Percentiles rank a stretch among this genome's conserved stretches.
Conservation (phyloP, 2,113 vertebrate genomes). For the Pogonocichla stellata region DNA sequence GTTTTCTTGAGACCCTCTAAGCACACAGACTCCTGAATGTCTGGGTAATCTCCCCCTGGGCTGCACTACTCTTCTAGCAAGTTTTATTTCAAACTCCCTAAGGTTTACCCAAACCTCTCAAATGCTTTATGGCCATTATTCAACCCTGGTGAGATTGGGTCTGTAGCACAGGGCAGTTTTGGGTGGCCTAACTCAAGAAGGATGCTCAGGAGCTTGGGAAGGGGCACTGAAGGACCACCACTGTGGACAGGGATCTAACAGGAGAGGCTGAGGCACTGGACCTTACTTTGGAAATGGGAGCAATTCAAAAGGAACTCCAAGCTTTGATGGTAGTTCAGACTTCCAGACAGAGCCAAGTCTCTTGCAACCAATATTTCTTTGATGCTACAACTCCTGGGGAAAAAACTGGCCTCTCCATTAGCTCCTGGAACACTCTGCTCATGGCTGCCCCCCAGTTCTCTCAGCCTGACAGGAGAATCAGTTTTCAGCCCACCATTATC, state of each 20-base stretch:
- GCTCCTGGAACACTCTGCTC: background rate
- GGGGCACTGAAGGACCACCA: background rate
- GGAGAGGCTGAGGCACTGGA: background rate
- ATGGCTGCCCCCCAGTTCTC: background rate
- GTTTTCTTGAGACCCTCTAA: background rate
- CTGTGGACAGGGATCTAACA: background rate
- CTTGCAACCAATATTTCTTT: background rate
- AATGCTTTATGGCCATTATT: background rate
- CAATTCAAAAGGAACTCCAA: background rate
- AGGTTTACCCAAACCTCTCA: background rate
- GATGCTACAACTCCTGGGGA: background rate
- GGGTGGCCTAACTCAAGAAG: background rate
- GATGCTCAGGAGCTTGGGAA: background rate
- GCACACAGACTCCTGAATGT: background rate
- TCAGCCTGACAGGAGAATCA: background rate
- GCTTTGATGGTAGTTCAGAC: background rate
- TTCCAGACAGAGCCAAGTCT: background rate
- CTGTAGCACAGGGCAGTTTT: background rate
- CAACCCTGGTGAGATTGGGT: background rate
- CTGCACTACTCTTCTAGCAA: background rate
- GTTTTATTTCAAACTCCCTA: too few species aligned
- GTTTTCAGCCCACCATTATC: background rate
- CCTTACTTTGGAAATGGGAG: background rate
- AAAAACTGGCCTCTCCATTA: rapidly evolving
- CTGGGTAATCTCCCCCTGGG: background rate